Evolutionary conservation across 2,797 vertebrate species (phyloP).

Genomic region (Tadarida brasiliensis): DNA sequence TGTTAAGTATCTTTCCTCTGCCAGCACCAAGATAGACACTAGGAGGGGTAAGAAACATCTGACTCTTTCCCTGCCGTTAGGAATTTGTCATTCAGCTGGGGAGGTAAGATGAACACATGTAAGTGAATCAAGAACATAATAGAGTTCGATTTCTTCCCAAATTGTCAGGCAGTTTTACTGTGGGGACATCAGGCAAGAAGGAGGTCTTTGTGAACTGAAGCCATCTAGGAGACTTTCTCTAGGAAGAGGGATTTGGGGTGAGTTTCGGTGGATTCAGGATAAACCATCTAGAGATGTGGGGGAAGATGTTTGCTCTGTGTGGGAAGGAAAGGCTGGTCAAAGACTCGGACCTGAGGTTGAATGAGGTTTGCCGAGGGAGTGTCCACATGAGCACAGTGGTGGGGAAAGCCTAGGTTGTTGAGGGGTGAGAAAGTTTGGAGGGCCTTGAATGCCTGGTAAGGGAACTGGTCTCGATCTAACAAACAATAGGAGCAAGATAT

Average conservation of each 20-base stretch:
- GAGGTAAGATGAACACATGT: neutral
- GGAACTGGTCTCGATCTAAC: neutral
- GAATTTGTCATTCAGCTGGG: neutral
- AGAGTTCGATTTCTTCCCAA: neutral
- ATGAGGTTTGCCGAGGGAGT: neutral
- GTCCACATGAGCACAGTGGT: fast-evolving
- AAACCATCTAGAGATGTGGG: neutral
- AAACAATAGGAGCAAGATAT: neutral
- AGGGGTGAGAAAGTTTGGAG: neutral
- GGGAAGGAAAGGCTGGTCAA: neutral
- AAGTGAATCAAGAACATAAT: neutral
- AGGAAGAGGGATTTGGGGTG: neutral
- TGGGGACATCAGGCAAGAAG: neutral
- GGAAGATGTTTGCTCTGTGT: neutral
- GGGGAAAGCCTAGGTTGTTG: neutral
- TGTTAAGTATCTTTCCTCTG: neutral
- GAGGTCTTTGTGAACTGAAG: neutral
- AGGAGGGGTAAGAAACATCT: neutral
- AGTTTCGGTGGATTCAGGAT: neutral
- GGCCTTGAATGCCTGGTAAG: neutral
- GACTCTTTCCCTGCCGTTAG: neutral
- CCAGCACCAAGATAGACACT: neutral
- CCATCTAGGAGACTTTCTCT: neutral
- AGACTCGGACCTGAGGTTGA: neutral
- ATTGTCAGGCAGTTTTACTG: neutral